Conservation (phyloP, 2,888 invertebrate species). For the Idaea aversata region DNA sequence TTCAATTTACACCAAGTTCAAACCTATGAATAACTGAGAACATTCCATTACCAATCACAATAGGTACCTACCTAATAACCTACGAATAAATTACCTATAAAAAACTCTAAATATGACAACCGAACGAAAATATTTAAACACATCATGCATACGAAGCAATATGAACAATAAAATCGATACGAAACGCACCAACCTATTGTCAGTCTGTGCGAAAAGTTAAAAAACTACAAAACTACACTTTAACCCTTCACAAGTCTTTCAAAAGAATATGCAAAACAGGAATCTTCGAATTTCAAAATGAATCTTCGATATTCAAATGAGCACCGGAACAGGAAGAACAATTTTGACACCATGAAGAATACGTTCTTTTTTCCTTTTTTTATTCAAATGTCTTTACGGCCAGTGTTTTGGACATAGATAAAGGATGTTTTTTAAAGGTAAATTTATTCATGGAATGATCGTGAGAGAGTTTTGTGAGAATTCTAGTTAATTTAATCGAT, state of each 20-base stretch:
- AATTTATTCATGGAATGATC: constrained; percentile 63
- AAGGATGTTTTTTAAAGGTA: constrained; percentile 50
- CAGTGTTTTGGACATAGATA: constrained; percentile 63
- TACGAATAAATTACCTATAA: constrained; percentile 51
- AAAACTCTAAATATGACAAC: constrained; percentile 69
- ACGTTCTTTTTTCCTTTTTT: constrained; percentile 54
- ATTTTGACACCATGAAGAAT: constrained; percentile 79
- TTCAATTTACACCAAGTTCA: too few species aligned
- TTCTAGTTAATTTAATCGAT: constrained; percentile 64
- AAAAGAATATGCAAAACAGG: constrained; percentile 66
- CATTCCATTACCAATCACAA: not conserved
- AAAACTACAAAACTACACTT: constrained; percentile 24
- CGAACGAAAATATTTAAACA: constrained; percentile 75
- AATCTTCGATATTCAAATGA: constrained; percentile 73
- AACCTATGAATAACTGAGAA: too few species aligned
- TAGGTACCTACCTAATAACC: constrained; percentile 16
- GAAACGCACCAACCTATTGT: constrained; percentile 46
- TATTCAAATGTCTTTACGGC: constrained; percentile 71
- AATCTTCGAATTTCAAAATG: constrained; percentile 47
- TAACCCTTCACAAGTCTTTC: constrained; percentile 19
- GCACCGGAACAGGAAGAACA: constrained; percentile 69
- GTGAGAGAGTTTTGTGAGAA: constrained; percentile 56
- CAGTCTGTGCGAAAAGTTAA: constrained; percentile 61
- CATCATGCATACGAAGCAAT: constrained; percentile 63
- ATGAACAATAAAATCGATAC: constrained; percentile 58